Evolutionary conservation across 2,797 vertebrate species (phyloP).

Genomic region (Rousettus madagascariensis): DNA sequence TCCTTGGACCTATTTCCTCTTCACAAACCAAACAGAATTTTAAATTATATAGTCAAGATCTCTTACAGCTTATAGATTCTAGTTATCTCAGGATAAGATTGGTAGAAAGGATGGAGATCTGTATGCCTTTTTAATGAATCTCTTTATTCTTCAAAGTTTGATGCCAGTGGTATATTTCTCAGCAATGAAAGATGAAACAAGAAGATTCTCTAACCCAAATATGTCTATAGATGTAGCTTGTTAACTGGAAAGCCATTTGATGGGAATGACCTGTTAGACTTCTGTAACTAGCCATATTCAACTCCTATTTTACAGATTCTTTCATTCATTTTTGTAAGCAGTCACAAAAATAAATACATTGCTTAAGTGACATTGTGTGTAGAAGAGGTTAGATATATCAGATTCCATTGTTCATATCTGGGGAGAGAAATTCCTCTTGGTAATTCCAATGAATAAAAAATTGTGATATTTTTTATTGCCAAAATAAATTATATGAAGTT

Average conservation of each 20-base stretch:
- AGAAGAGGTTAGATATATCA: background rate
- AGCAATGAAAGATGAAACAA: background rate
- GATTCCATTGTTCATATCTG: conserved; percentile 24
- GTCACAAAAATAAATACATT: background rate
- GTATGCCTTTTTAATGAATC: background rate
- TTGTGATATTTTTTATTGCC: background rate
- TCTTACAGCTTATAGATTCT: background rate
- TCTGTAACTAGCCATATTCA: background rate
- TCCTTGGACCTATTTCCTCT: background rate
- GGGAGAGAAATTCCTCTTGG: background rate
- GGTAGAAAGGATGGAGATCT: background rate
- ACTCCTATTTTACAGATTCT: background rate
- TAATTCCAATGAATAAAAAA: conserved; percentile 17
- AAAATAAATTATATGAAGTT: conserved; percentile 19
- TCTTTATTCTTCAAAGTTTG: conserved; percentile 25
- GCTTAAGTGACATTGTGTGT: background rate
- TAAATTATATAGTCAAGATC: background rate
- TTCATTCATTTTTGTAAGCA: background rate
- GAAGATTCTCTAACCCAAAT: background rate
- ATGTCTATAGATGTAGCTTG: background rate
- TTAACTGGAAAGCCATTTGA: background rate
- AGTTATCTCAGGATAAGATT: background rate
- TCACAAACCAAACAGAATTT: conserved; percentile 20
- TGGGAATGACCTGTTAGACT: background rate
- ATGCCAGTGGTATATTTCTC: background rate